Evolutionary conservation across 2,797 vertebrate genomes (phyloP), one percentile per base, ranked within the genome.

Genomic region (Bradypodion pumilum): DNA sequence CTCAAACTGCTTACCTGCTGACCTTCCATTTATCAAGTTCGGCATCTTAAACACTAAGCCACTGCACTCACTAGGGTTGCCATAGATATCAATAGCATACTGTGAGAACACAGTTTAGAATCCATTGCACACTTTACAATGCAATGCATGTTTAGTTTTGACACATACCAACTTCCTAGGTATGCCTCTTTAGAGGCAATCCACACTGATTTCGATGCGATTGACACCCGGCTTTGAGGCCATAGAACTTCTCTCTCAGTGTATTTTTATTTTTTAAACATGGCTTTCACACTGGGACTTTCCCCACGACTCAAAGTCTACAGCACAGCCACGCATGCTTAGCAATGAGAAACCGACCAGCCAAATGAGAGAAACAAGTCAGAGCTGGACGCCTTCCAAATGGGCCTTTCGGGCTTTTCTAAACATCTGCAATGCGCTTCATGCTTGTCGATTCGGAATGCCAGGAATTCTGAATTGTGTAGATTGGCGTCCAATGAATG

Each of bases 341-440:
- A 35, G 65, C 40, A 4, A 35, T 29, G 78, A 68, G 44, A 49
- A 65, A 25, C 49, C 70, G 65, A 13, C n/a, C 7, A 63, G 74
- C 19, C 21, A 9, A 74, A 73, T 13, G 56, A 2, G 52, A 42
- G 70, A 37, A 81, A 74, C 40, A 32, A 32, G 46, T 63, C 62
- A 32, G 69, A 6, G 21, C 40, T 65, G 80, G 72, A 59, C 16
- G n/a, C 2, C 59, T 2, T 81, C 59, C 80, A 63, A 74, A 82
- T 32, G 72, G 3, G 12, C 70, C 32, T 37, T 82, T 49, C 5
- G 12, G 29, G 56, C 29, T 59, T 62, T 32, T 63, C 19, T 44
- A 74, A 82, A 82, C 80, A 82, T 63, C 80, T 74, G 80, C 70
- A 63, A 42, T 63, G 70, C 74, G 49, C 42, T 74, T 82, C 80